Conservation (phyloP, 2,888 invertebrate genomes). For the Abrostola tripartita region DNA sequence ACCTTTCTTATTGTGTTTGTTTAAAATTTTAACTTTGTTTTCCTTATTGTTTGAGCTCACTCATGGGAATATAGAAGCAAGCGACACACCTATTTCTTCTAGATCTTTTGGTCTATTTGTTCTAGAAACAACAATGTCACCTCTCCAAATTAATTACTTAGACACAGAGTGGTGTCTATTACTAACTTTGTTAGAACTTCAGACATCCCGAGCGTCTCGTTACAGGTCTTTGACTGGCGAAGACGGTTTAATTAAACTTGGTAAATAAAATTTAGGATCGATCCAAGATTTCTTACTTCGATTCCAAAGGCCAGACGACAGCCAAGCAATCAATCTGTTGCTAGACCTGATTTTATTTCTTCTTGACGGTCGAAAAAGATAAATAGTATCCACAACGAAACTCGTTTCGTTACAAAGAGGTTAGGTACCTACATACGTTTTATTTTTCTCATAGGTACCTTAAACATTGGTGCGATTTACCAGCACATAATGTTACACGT, state of each 20-base stretch:
- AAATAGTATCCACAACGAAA: too few species aligned
- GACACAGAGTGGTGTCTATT: slow-evolving; percentile 22
- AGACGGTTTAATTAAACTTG: slow-evolving; percentile 37
- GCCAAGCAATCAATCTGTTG: slow-evolving; percentile 39
- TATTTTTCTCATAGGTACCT: too few species aligned
- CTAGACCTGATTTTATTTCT: slow-evolving; percentile 34
- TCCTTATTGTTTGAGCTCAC: slow-evolving; percentile 12
- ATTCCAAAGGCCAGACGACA: slow-evolving; percentile 28
- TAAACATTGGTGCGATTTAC: too few species aligned
- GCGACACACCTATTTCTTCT: slow-evolving; percentile 1
- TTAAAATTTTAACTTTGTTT: slow-evolving; percentile 15
- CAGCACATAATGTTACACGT: too few species aligned
- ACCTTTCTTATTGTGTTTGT: slow-evolving; percentile 15
- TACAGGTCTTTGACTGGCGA: slow-evolving; percentile 25
- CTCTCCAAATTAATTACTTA: slow-evolving; percentile 43
- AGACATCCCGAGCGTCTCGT: slow-evolving; percentile 31
- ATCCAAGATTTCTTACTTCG: slow-evolving; percentile 25
- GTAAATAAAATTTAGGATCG: slow-evolving; percentile 24
- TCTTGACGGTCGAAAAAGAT: slow-evolving; percentile 10
- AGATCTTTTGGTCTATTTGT: slow-evolving; percentile 18
- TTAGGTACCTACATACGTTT: too few species aligned
- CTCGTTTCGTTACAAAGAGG: too few species aligned
- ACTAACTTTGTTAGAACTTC: slow-evolving; percentile 40
- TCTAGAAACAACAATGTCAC: slow-evolving; percentile 34
- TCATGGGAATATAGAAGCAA: slow-evolving; percentile 11